Evolutionary conservation across 2,797 vertebrate genomes (phyloP).

Genomic region (Pristis pectinata): DNA sequence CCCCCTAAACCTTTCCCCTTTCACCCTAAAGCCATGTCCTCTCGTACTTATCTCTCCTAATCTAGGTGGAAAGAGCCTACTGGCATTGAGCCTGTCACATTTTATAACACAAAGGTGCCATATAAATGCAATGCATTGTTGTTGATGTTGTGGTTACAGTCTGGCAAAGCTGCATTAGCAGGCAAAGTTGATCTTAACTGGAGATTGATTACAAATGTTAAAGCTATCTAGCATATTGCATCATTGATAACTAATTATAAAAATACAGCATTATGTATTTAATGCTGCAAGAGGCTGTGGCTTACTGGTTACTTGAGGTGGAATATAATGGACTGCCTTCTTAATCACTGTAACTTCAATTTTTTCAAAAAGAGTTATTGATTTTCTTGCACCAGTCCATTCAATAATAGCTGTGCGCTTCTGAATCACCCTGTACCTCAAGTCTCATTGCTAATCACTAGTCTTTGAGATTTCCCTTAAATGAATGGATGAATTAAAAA

Average conservation of each 20-base stretch:
- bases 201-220: background rate
- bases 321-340: constrained; percentile 38
- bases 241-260: background rate
- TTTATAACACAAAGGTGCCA: background rate
- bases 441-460: background rate
- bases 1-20: no score
- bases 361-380: constrained; percentile 37
- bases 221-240: background rate
- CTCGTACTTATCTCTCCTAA: no score
- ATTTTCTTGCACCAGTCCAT: constrained; percentile 40
- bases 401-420: constrained; percentile 39
- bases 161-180: background rate
- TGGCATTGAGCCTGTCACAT: background rate
- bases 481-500: background rate
- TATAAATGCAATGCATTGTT: background rate
- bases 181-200: background rate
- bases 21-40: no score
- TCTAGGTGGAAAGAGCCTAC: no score
- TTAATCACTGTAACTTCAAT: constrained; percentile 39
- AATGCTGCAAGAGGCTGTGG: constrained; percentile 23
- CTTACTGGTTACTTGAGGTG: background rate
- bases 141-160: background rate
- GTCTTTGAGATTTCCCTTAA: background rate
- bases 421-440: background rate
- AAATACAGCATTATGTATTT: background rate